Evolutionary conservation across 2,113 vertebrate species (phyloP).

Genomic region (Dromaius novaehollandiae): DNA sequence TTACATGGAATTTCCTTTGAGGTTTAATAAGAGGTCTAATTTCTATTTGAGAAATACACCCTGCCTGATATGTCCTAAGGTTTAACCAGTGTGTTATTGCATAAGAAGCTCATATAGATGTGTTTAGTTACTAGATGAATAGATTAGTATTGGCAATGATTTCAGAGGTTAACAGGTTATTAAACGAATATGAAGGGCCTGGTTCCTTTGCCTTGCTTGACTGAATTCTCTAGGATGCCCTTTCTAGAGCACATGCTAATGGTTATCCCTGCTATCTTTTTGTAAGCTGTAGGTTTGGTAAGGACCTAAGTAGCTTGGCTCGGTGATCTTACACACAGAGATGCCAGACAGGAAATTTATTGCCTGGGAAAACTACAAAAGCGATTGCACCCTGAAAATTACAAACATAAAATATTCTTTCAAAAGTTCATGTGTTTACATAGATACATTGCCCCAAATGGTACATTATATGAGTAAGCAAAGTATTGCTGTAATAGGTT

Average conservation of each 20-base stretch:
- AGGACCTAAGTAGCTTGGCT: neutral
- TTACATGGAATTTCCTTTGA: neutral
- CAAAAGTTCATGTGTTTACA: neutral
- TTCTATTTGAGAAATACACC: neutral
- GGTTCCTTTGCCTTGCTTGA: neutral
- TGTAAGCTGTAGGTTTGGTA: neutral
- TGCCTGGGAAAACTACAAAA: neutral
- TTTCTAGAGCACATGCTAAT: neutral
- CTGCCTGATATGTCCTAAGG: neutral
- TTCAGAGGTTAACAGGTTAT: neutral
- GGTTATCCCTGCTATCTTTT: neutral
- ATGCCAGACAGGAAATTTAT: neutral
- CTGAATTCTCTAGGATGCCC: neutral
- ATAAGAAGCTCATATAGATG: neutral
- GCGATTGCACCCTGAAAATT: neutral
- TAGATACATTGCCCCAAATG: neutral
- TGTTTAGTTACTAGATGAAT: neutral
- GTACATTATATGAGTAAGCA: neutral
- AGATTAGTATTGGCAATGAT: neutral
- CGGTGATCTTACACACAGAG: neutral
- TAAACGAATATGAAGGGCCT: neutral
- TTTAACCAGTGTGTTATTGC: neutral
- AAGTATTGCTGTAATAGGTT: neutral
- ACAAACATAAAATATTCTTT: neutral
- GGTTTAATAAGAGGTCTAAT: neutral